Conservation (phyloP, 1,140 invertebrate genomes). For the Thaumetopoea pityocampa region DNA sequence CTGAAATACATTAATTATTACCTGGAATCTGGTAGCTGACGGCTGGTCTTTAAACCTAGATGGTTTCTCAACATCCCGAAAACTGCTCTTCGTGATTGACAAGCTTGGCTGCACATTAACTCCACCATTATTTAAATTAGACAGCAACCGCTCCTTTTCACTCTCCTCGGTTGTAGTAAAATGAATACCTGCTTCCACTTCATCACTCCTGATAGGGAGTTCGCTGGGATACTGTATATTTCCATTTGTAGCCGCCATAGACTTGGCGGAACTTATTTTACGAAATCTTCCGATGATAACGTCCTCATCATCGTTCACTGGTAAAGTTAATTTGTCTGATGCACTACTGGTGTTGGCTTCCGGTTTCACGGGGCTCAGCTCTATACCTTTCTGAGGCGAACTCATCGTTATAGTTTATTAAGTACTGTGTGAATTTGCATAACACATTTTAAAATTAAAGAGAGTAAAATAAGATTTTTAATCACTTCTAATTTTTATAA, state of each 20-base stretch:
- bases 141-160: constrained; percentile 43
- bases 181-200: constrained; percentile 58
- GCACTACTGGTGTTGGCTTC: constrained; percentile 20
- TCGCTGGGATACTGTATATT: constrained; percentile 63
- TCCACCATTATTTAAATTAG: constrained; percentile 24
- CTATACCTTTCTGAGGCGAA: constrained; percentile 58
- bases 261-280: constrained; percentile 73
- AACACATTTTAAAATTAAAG: no score
- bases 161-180: constrained; percentile 41
- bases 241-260: constrained; percentile 73
- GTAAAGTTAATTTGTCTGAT: constrained; percentile 30
- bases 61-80: constrained; percentile 78
- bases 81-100: constrained; percentile 77
- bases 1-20: constrained; percentile 29
- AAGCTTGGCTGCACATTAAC: constrained; percentile 33
- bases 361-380: constrained; percentile 53
- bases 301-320: constrained; percentile 62
- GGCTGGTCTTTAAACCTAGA: constrained; percentile 77
- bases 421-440: no score
- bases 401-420: constrained; percentile 43
- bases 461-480: no score
- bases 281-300: constrained; percentile 72
- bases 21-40: constrained; percentile 78
- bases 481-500: no score
- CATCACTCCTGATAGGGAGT: constrained; percentile 39